Evolutionary conservation across 2,113 vertebrate genomes (phyloP).

Genomic region (Cynopterus brachyotis): DNA sequence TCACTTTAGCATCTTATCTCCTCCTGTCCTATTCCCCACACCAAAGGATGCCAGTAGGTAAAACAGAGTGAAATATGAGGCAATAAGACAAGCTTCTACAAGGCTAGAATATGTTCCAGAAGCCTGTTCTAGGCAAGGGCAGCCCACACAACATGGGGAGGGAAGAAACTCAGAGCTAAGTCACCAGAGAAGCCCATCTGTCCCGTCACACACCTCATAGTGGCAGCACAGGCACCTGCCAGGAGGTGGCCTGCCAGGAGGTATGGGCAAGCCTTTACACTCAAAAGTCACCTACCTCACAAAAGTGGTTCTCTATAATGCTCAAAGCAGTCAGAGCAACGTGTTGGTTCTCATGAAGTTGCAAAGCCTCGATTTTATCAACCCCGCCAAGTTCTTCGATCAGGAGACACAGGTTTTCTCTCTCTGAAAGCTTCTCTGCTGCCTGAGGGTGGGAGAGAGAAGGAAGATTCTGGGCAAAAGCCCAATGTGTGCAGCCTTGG

Average conservation of each 20-base stretch:
- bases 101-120: background rate
- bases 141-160: fast-evolving
- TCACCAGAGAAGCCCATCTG: background rate
- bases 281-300: conserved; percentile 83
- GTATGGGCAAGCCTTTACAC: fast-evolving
- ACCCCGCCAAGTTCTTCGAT: conserved; percentile 90
- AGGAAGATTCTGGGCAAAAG: background rate
- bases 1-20: background rate
- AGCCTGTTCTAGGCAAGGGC: background rate
- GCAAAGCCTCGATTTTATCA: conserved; percentile 90
- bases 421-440: conserved; percentile 87
- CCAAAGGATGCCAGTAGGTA: background rate
- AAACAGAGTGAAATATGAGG: background rate
- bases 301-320: conserved; percentile 91
- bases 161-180: background rate
- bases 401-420: conserved; percentile 86
- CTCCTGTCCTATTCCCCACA: too few species aligned
- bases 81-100: background rate
- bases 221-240: background rate
- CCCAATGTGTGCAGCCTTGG: fast-evolving
- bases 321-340: conserved; percentile 86
- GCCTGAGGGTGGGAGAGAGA: conserved; percentile 76
- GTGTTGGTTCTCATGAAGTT: conserved; percentile 88
- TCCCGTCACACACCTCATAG: fast-evolving
- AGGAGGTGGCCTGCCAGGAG: too few species aligned